Conservation (phyloP, 2,888 invertebrate species). For the Campaea margaritaria region DNA sequence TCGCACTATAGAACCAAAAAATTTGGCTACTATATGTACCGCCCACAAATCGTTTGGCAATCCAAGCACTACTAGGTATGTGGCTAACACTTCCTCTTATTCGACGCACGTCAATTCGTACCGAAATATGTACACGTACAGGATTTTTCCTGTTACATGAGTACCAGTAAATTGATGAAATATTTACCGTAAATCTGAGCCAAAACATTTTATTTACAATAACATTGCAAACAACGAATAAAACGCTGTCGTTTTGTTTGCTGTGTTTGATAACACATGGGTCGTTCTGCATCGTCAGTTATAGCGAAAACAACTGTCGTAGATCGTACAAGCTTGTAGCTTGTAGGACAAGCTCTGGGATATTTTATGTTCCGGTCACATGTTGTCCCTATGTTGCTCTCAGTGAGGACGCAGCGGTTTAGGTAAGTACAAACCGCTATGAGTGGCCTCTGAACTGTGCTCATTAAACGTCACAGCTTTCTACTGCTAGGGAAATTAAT, state of each 20-base stretch:
- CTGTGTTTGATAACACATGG: slow-evolving; percentile 1
- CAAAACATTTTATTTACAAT: slow-evolving; percentile 2
- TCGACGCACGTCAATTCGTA: background rate
- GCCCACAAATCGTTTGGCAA: slow-evolving; percentile 5
- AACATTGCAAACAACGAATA: slow-evolving; percentile 5
- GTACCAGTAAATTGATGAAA: slow-evolving; percentile 1
- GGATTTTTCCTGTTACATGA: slow-evolving; percentile 1
- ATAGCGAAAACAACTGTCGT: background rate
- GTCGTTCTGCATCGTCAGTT: slow-evolving; percentile 12
- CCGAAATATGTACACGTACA: background rate
- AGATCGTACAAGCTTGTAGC: background rate
- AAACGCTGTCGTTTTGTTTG: slow-evolving; percentile 7
- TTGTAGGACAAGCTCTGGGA: slow-evolving; percentile 5
- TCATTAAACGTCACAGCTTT: slow-evolving; percentile 6
- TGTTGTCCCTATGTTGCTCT: slow-evolving; percentile 19
- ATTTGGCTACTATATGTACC: background rate
- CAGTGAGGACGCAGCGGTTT: slow-evolving; percentile 5
- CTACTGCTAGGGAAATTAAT: background rate
- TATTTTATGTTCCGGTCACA: slow-evolving; percentile 17
- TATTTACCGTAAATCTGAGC: slow-evolving; percentile 1
- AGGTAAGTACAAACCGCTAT: slow-evolving; percentile 1
- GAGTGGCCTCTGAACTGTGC: slow-evolving; percentile 2
- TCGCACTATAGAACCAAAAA: background rate
- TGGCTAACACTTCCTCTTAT: background rate
- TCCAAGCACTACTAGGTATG: background rate